Conservation (phyloP, 2,113 vertebrate species). For the Siniperca chuatsi region DNA sequence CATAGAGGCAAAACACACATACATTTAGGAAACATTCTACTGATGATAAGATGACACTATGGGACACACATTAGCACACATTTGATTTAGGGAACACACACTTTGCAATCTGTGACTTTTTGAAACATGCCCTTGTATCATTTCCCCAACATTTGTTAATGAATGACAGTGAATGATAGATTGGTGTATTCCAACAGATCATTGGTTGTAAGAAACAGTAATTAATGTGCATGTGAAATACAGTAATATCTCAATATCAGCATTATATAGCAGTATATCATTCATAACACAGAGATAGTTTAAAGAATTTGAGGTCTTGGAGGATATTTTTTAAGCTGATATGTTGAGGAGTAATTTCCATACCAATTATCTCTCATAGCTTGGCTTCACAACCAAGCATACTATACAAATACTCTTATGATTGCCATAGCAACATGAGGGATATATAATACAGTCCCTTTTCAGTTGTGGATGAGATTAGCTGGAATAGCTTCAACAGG, state of each 20-base stretch:
- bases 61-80: background rate
- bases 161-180: background rate
- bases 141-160: background rate
- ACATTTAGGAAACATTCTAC: background rate
- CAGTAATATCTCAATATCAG: background rate
- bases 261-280: background rate
- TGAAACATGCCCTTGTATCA: background rate
- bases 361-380: constrained; percentile 30
- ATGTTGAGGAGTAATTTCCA: constrained; percentile 17
- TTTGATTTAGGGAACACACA: background rate
- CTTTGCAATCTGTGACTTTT: background rate
- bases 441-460: background rate
- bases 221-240: background rate
- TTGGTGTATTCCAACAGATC: background rate
- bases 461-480: constrained; percentile 32
- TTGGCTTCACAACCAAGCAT: constrained; percentile 16
- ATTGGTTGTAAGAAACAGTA: background rate
- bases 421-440: constrained; percentile 43
- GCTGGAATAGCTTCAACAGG: constrained; percentile 19
- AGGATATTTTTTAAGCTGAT: background rate
- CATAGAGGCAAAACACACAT: background rate
- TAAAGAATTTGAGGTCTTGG: background rate
- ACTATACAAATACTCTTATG: constrained; percentile 19
- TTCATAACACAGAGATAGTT: background rate
- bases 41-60: background rate